Conservation (phyloP, 2,888 invertebrate genomes). For the Pseudanteris insignis region DNA sequence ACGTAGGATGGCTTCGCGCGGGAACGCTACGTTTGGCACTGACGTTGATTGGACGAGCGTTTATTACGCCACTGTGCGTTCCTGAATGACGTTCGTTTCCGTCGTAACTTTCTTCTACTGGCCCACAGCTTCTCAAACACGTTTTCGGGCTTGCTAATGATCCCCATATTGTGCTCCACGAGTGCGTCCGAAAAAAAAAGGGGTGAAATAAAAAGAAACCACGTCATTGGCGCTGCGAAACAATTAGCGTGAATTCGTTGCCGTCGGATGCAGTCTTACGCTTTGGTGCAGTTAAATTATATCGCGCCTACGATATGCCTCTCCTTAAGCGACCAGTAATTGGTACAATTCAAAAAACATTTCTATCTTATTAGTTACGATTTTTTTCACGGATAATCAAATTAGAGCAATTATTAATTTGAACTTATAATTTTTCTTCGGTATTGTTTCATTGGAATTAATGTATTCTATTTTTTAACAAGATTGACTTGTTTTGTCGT, state of each 20-base stretch:
- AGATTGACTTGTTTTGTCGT: too few relatives aligned
- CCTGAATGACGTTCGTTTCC: constrained; percentile 35
- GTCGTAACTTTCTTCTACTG: constrained; percentile 23
- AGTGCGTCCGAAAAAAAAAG: too few relatives aligned
- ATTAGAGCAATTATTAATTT: too few relatives aligned
- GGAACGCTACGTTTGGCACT: constrained; percentile 28
- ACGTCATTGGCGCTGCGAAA: constrained; percentile 45
- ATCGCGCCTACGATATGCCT: background rate
- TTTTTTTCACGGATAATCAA: too few relatives aligned
- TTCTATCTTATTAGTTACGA: too few relatives aligned
- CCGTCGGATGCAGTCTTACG: constrained; percentile 57
- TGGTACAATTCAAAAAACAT: too few relatives aligned
- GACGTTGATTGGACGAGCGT: constrained; percentile 40
- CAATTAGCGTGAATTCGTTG: constrained; percentile 58
- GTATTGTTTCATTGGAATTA: too few relatives aligned
- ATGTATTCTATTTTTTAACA: too few relatives aligned
- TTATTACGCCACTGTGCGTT: constrained; percentile 34
- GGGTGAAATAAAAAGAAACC: constrained; percentile 2
- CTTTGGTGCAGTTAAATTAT: too few relatives aligned
- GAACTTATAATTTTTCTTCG: too few relatives aligned
- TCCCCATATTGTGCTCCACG: constrained; percentile 49
- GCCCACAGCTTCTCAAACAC: constrained; percentile 8
- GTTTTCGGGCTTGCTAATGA: constrained; percentile 47
- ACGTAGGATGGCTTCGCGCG: constrained; percentile 20
- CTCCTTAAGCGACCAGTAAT: background rate